Evolutionary conservation across 1,140 invertebrate genomes (phyloP).

Genomic region (Orchestia grillus): DNA sequence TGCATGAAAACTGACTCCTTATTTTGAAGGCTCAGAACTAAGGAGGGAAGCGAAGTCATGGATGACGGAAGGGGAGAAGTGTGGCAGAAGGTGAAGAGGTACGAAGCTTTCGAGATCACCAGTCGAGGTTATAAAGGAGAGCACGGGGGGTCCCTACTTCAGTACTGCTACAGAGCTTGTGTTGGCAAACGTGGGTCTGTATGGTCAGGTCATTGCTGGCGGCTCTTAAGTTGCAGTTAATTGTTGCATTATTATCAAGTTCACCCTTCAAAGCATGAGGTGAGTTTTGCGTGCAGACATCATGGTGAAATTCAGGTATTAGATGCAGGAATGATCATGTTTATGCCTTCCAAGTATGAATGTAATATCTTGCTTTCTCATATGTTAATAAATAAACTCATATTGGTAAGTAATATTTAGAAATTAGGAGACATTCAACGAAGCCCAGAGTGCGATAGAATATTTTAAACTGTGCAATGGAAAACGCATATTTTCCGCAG

Average conservation of each 20-base stretch:
- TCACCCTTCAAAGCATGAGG: background rate
- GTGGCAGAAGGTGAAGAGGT: background rate
- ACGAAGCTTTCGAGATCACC: background rate
- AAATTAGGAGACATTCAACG: too few species aligned
- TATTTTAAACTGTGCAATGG: too few species aligned
- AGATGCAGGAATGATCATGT: background rate
- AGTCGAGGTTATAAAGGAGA: background rate
- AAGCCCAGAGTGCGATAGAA: too few species aligned
- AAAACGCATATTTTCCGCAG: too few species aligned
- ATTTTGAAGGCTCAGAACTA: background rate
- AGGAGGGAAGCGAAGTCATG: background rate
- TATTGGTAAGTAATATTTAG: too few species aligned
- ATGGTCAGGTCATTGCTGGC: background rate
- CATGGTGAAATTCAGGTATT: background rate
- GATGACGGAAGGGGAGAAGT: background rate
- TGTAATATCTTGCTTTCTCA: too few species aligned
- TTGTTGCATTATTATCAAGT: background rate
- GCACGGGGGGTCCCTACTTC: background rate
- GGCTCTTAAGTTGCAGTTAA: background rate
- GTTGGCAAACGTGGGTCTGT: background rate
- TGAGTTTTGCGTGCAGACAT: background rate
- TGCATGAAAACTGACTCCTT: background rate
- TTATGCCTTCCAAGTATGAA: background rate
- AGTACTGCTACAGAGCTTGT: background rate
- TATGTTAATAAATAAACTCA: too few species aligned